Percentiles rank a stretch among this genome's conserved stretches.
Evolutionary conservation across 2,113 vertebrate species (phyloP).

Genomic region (Antennarius striatus): DNA sequence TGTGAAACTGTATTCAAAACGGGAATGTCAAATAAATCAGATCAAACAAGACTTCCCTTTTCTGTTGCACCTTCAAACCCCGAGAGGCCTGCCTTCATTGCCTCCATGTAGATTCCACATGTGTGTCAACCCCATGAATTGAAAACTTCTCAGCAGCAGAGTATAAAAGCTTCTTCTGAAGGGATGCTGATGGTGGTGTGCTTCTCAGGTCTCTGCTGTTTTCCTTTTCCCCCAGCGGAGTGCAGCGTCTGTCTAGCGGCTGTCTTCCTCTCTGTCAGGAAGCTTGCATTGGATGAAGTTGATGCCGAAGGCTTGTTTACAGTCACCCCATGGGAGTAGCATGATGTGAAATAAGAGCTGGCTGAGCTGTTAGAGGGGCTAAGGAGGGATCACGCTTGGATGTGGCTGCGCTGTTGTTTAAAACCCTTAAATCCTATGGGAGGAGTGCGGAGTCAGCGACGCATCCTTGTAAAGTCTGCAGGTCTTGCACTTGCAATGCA

Average conservation of each 20-base stretch:
- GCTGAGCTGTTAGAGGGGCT: constrained; percentile 43
- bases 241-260: constrained; percentile 26
- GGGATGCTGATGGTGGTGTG: constrained; percentile 32
- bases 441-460: constrained; percentile 28
- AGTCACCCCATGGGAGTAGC: constrained; percentile 25
- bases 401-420: constrained; percentile 29
- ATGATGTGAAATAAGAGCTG: constrained; percentile 34
- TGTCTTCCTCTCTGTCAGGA: constrained; percentile 41
- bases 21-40: constrained; percentile 26
- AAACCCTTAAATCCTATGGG: constrained; percentile 42
- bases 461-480: constrained; percentile 37
- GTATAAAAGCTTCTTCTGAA: constrained; percentile 46
- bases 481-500: constrained; percentile 14
- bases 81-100: constrained; percentile 25
- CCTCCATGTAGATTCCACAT: constrained; percentile 17
- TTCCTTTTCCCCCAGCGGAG: constrained; percentile 27
- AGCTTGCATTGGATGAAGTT: constrained; percentile 23
- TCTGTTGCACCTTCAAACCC: constrained; percentile 37
- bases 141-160: constrained; percentile 42
- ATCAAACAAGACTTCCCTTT: constrained; percentile 33
- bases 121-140: constrained; percentile 26
- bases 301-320: constrained; percentile 59
- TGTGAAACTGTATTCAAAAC: constrained; percentile 29
- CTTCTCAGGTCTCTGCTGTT: constrained; percentile 24
- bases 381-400: constrained; percentile 38